Percentiles rank a stretch among this genome's conserved stretches.
Conservation (phyloP, 2,113 vertebrate genomes). For the Sturnira hondurensis region DNA sequence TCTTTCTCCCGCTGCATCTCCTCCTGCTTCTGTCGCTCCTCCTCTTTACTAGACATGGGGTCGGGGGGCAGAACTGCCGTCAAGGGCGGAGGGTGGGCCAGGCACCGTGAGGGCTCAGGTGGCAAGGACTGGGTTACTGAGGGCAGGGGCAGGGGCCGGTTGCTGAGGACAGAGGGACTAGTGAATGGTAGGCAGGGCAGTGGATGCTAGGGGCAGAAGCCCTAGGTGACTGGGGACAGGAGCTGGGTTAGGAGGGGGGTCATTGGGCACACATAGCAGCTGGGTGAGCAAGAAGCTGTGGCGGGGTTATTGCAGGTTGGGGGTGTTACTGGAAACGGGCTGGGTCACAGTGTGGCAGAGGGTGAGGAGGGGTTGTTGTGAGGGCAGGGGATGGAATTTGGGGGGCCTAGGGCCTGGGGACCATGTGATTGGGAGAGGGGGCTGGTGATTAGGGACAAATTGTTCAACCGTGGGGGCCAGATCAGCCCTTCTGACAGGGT, state of each 20-base stretch:
- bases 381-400: not conserved
- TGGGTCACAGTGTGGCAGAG: not conserved
- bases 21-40: constrained; percentile 86
- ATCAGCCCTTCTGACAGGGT: not conserved
- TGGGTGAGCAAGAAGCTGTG: not conserved
- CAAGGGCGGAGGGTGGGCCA: not conserved
- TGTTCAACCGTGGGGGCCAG: not conserved
- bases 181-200: not conserved
- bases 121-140: not conserved
- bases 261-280: too few species aligned
- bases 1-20: constrained; percentile 89
- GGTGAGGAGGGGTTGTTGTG: not conserved
- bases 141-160: not conserved
- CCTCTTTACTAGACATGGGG: constrained; percentile 85
- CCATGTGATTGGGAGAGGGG: not conserved
- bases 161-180: not conserved
- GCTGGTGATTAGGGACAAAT: not conserved
- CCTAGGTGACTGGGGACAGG: not conserved
- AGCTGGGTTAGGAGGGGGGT: not conserved
- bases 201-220: not conserved
- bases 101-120: not conserved
- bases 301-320: not conserved
- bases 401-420: not conserved
- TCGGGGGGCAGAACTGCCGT: not conserved
- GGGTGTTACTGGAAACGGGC: not conserved